A percentile compares a stretch with the other conserved stretches of the same genome.
Evolutionary conservation across 92 coral and sea anemone genomes (phyloP).

Genomic region (Montipora capitata): DNA sequence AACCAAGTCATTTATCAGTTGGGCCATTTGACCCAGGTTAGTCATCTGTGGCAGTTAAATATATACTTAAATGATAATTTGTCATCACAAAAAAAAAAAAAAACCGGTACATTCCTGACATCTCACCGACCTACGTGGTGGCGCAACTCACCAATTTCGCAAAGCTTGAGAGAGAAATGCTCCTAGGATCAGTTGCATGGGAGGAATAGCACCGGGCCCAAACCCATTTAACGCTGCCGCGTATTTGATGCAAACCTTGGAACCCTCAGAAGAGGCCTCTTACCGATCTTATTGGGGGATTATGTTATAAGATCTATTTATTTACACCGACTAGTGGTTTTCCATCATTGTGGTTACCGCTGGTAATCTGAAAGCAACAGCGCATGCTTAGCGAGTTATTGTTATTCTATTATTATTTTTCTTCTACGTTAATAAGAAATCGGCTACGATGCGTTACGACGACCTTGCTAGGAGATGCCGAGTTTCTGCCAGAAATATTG

Average conservation of each 20-base stretch:
- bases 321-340: background rate
- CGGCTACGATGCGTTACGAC: background rate
- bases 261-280: background rate
- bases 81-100: background rate
- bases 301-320: background rate
- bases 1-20: background rate
- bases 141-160: background rate
- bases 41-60: background rate
- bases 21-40: background rate
- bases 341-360: conserved; percentile 1
- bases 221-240: background rate
- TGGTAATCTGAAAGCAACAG: background rate
- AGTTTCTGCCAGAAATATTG: background rate
- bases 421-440: background rate
- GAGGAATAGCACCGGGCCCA: background rate
- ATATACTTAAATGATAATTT: too few relatives aligned
- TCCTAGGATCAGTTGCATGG: background rate
- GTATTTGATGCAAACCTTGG: conserved; percentile 1
- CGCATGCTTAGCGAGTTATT: background rate
- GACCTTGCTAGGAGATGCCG: background rate
- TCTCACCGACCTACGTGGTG: conserved; percentile 2
- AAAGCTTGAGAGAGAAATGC: background rate
- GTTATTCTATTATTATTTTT: background rate
- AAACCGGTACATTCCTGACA: background rate
- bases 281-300: background rate